These are phyloP conservation scores for Rhopalosiphum padi DNA, from an alignment of 1,140 invertebrate species.

Conservation along the genomic window DNA sequence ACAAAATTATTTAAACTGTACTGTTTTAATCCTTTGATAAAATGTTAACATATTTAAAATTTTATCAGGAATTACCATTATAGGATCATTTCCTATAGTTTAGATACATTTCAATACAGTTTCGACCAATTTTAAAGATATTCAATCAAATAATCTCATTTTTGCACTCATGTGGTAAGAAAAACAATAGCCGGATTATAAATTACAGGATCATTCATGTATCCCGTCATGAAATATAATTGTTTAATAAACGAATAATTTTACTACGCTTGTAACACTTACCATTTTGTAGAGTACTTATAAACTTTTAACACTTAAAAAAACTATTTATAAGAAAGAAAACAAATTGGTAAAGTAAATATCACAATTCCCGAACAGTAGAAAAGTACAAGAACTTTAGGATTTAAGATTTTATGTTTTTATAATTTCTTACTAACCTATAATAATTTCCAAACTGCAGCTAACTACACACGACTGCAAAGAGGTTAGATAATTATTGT, in stretches of 20 bases:
- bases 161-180: slow-evolving; percentile 26
- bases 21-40: neutral
- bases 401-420: neutral
- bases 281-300: neutral
- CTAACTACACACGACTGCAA: neutral
- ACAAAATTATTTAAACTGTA: neutral
- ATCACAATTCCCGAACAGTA: neutral
- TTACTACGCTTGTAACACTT: neutral
- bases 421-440: slow-evolving; percentile 23
- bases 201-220: neutral
- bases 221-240: neutral
- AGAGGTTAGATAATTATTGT: neutral
- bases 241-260: neutral
- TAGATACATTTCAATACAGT: neutral
- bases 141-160: neutral
- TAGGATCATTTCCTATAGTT: neutral
- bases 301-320: neutral
- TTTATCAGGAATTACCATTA: neutral
- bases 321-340: too few species aligned
- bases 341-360: neutral
- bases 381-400: neutral
- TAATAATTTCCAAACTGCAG: neutral
- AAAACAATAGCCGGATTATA: neutral
- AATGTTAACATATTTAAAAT: neutral
- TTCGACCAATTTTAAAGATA: neutral